Evolutionary conservation across 2,888 invertebrate species (phyloP).

Genomic region (Teleiodes luculella): DNA sequence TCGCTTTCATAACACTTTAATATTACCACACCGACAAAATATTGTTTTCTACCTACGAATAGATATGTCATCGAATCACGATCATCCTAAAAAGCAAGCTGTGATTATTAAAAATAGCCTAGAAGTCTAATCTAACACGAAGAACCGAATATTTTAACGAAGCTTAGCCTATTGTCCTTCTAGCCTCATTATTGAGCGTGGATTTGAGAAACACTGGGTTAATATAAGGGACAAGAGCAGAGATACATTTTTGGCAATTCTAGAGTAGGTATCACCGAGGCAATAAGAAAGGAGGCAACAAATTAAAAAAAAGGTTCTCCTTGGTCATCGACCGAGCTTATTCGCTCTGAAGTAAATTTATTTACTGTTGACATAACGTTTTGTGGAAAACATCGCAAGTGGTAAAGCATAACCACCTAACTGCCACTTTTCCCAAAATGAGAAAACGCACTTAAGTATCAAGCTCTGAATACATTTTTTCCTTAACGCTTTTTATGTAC

Average conservation of each 20-base stretch:
- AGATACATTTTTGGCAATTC: neutral
- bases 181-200: conserved; percentile 19
- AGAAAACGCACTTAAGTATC: too few species aligned
- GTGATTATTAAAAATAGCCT: conserved; percentile 37
- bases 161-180: conserved; percentile 11
- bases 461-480: too few species aligned
- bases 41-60: conserved; percentile 70
- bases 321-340: too few species aligned
- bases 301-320: too few species aligned
- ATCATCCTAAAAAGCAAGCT: conserved; percentile 66
- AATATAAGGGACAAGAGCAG: neutral
- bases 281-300: too few species aligned
- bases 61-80: conserved; percentile 77
- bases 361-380: too few species aligned
- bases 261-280: too few species aligned
- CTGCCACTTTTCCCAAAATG: too few species aligned
- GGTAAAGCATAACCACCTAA: too few species aligned
- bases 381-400: too few species aligned
- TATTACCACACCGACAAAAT: conserved; percentile 58
- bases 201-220: neutral
- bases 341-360: too few species aligned
- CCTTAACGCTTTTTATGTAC: too few species aligned
- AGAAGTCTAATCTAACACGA: conserved; percentile 16
- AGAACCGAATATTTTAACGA: neutral
- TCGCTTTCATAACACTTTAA: conserved; percentile 36